A percentile compares a stretch with the other conserved stretches of the same genome.
Evolutionary conservation across 2,888 invertebrate species (phyloP).

Genomic region (Nymphalis urticae): DNA sequence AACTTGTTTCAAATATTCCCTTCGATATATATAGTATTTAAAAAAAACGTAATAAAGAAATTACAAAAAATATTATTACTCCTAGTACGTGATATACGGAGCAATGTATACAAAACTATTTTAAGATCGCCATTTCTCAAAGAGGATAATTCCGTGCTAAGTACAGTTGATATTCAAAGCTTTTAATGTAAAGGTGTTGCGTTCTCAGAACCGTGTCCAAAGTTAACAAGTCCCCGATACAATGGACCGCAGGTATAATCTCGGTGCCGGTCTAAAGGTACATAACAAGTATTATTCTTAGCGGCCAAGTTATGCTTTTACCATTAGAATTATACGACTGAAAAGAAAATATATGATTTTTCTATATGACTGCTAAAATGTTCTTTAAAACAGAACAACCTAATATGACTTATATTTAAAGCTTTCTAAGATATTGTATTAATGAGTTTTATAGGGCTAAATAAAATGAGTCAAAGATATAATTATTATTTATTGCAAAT

Average conservation of each 20-base stretch:
- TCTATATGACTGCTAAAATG: too few species aligned
- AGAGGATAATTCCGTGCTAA: constrained; percentile 21
- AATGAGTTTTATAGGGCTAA: too few species aligned
- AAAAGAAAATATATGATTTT: background rate
- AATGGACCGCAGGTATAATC: constrained; percentile 42
- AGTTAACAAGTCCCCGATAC: constrained; percentile 33
- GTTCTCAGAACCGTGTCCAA: constrained; percentile 35
- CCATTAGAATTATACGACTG: background rate
- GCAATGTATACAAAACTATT: constrained; percentile 13
- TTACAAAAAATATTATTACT: too few species aligned
- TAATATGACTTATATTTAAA: too few species aligned
- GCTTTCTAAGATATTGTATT: too few species aligned
- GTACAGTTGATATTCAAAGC: constrained; percentile 32
- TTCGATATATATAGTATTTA: too few species aligned
- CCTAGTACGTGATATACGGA: constrained; percentile 3
- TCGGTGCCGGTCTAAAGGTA: constrained; percentile 29
- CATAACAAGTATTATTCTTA: constrained; percentile 33
- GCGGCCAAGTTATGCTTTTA: background rate
- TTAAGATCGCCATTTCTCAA: constrained; percentile 11
- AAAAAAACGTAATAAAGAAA: too few species aligned
- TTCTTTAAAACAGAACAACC: too few species aligned
- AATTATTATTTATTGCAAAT: too few species aligned
- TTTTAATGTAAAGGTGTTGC: constrained; percentile 33
- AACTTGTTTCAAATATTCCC: too few species aligned
- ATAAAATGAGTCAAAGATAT: too few species aligned